Evolutionary conservation across 2,797 vertebrate species (phyloP), one percentile per base, ranked within the genome.

Genomic region (Dendrocincla tyrannina): DNA sequence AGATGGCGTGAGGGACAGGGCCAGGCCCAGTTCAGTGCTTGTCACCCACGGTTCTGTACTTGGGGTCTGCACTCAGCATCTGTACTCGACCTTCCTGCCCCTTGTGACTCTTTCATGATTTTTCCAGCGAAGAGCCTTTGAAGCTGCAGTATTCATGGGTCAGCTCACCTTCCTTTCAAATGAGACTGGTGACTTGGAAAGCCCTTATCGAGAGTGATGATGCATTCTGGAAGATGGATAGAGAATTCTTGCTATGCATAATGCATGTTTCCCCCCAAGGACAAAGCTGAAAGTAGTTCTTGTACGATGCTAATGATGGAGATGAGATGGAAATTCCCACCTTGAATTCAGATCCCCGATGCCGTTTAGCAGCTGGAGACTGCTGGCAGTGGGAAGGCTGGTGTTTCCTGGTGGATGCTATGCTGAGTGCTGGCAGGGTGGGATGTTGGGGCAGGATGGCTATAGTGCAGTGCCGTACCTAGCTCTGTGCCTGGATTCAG

Each of bases 211-310:
- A 60, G 68, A 80, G 64, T 16, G n/a, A 70, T 88, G 70, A 89
- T 72, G 56, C 41, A 32, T 91, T 92, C 67, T 70, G 89, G 74
- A 95, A 74, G 78, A 85, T 50, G 85, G 68, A 85, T 92, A 67
- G 89, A 91, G 72, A 88, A 67, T 85, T 79, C 49, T 91, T 89
- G 68, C n/a, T 52, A 60, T 96, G 68, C 74, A 82, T 92, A 94
- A 96, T 89, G 42, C 52, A 83, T 85, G 37, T 39, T 72, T 7
- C n/a, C 44, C 44, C 18, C 76, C 52, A 83, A 50, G 89, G 89
- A 88, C 78, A 83, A 69, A 85, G 22, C 49, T 47, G 58, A 23
- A 80, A 93, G 70, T 52, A 49, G 55, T 60, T 94, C 44, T 63
- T 44, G 20, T n/a, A 35, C 52, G 63, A 87, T 67, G 35, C 13